These are phyloP conservation scores for Aythya baeri DNA, from an alignment of 2,113 vertebrate genomes.

Conservation along the genomic window DNA sequence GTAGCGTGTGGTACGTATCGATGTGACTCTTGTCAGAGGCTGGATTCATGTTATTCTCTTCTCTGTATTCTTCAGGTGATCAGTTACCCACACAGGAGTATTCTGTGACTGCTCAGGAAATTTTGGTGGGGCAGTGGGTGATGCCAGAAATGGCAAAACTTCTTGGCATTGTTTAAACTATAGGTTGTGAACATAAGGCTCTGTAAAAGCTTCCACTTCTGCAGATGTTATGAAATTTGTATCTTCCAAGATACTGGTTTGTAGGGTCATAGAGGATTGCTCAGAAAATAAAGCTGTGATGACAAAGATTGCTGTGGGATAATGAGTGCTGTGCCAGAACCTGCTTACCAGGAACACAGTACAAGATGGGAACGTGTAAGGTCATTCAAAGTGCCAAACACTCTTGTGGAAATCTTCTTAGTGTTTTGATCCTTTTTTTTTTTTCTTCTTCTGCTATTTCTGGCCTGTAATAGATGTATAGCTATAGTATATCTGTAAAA, in stretches of 20 bases:
- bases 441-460: background rate
- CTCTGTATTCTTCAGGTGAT: background rate
- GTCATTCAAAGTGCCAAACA: background rate
- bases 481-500: background rate
- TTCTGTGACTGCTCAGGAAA: background rate
- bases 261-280: background rate
- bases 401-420: background rate
- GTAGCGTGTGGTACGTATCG: conserved; percentile 90
- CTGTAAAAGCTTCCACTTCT: background rate
- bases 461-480: background rate
- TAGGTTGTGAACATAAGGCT: background rate
- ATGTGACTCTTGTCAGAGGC: background rate
- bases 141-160: background rate
- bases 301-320: background rate
- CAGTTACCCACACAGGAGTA: accelerated
- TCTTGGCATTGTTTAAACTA: background rate
- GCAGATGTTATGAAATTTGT: background rate
- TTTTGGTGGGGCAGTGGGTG: background rate
- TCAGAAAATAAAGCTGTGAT: background rate
- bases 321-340: background rate
- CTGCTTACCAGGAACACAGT: background rate
- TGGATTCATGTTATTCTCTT: background rate
- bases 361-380: background rate
- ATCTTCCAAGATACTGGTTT: background rate
- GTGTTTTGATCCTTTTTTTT: background rate